These are phyloP conservation scores for Syritta pipiens DNA, from an alignment of 2,888 invertebrate species.

Conservation along the genomic window DNA sequence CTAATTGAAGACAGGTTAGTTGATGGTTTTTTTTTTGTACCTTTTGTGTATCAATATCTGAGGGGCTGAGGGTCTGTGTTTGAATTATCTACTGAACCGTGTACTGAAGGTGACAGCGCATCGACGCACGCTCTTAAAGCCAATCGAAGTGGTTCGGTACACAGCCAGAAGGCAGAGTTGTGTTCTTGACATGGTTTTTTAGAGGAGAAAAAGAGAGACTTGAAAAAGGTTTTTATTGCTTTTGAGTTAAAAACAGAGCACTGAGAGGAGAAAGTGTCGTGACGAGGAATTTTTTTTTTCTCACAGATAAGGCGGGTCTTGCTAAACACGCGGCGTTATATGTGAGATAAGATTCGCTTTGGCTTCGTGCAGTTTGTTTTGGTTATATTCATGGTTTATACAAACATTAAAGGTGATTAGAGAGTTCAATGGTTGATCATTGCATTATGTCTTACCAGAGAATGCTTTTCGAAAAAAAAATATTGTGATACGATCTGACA, in stretches of 20 bases:
- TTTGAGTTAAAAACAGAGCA: background rate
- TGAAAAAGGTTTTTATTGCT: slow-evolving; percentile 6
- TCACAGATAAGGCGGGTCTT: too few species aligned
- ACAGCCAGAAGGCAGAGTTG: slow-evolving; percentile 15
- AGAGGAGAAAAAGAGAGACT: slow-evolving; percentile 1
- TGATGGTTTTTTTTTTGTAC: slow-evolving; percentile 28
- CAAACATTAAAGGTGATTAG: too few species aligned
- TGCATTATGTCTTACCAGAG: too few species aligned
- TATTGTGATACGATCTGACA: too few species aligned
- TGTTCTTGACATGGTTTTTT: slow-evolving; percentile 57
- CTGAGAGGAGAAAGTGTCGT: slow-evolving; percentile 21
- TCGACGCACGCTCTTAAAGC: background rate
- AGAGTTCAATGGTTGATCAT: too few species aligned
- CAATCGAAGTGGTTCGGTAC: slow-evolving; percentile 4
- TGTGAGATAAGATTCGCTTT: slow-evolving; percentile 18
- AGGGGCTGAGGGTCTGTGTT: too few species aligned
- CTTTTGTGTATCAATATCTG: too few species aligned
- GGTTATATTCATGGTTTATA: too few species aligned
- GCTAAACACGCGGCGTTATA: too few species aligned
- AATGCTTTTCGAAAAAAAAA: too few species aligned
- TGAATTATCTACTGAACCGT: slow-evolving; percentile 20
- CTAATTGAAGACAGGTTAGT: slow-evolving; percentile 50
- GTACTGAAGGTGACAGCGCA: background rate
- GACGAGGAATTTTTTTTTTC: slow-evolving; percentile 8
- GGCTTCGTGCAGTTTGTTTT: too few species aligned